Conservation (phyloP, 2,113 vertebrate genomes). For the Oryzias celebensis region DNA sequence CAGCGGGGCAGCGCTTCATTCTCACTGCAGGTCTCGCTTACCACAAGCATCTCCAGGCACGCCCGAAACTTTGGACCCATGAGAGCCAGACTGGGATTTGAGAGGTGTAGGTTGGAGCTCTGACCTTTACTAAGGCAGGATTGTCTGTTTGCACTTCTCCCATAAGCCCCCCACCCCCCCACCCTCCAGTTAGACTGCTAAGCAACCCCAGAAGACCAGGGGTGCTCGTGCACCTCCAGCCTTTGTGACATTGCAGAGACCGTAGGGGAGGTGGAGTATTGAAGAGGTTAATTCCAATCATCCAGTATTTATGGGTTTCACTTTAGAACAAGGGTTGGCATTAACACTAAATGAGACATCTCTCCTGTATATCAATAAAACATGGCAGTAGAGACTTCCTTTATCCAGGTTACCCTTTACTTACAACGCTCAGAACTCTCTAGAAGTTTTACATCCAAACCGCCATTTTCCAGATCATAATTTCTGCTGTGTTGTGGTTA, state of each 20-base stretch:
- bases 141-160: slow-evolving; percentile 78
- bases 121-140: slow-evolving; percentile 78
- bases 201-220: slow-evolving; percentile 73
- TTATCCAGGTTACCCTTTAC: slow-evolving; percentile 48
- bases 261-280: slow-evolving; percentile 61
- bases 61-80: slow-evolving; percentile 62
- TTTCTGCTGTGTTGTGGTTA: background rate
- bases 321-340: slow-evolving; percentile 77
- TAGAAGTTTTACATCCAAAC: slow-evolving; percentile 7
- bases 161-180: slow-evolving; percentile 55
- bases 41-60: slow-evolving; percentile 63
- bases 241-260: slow-evolving; percentile 68
- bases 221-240: slow-evolving; percentile 65
- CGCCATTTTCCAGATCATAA: background rate
- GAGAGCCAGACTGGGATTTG: slow-evolving; percentile 63
- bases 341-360: slow-evolving; percentile 78
- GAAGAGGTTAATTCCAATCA: slow-evolving; percentile 78
- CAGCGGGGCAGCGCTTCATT: slow-evolving; percentile 28
- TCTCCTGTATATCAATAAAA: slow-evolving; percentile 79
- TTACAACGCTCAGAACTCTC: background rate
- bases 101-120: slow-evolving; percentile 73
- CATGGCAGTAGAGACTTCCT: slow-evolving; percentile 72
- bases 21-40: slow-evolving; percentile 49
- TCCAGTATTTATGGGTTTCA: slow-evolving; percentile 75
- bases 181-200: slow-evolving; percentile 69